phyloP scores from a whole-genome alignment of 30 jellyfish, hydroid and myxozoan species.

The Nemopilema nomurai region DNA sequence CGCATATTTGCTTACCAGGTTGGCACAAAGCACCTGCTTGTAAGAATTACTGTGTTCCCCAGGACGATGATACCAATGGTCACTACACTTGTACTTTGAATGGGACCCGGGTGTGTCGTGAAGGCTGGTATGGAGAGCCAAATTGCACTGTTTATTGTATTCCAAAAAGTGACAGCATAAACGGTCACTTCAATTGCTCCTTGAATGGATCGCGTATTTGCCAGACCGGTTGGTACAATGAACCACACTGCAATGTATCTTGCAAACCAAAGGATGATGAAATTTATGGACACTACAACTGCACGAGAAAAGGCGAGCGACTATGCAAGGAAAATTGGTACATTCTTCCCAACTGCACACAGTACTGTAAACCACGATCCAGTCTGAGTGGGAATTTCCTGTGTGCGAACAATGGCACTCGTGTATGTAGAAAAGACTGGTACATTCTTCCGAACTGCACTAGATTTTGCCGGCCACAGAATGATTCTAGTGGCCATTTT shows the following conservation, averaged over 20 bases:
- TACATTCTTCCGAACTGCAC: constrained; percentile 29
- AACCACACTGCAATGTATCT: constrained; percentile 32
- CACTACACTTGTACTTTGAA: constrained; percentile 57
- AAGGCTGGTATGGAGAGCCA: constrained; percentile 43
- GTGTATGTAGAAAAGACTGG: constrained; percentile 4
- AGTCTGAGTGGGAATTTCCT: constrained; percentile 5
- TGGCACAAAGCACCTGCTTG: constrained; percentile 56
- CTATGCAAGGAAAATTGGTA: constrained; percentile 59
- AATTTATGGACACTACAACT: constrained; percentile 51
- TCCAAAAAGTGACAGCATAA: constrained; percentile 31
- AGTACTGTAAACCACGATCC: constrained; percentile 10
- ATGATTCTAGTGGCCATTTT: constrained; percentile 50
- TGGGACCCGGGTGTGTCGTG: constrained; percentile 55
- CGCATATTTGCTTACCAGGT: constrained; percentile 37
- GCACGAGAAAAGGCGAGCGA: constrained; percentile 34
- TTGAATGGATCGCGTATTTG: constrained; percentile 44
- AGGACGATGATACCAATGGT: constrained; percentile 46
- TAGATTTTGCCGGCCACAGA: constrained; percentile 25
- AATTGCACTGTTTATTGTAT: constrained; percentile 53
- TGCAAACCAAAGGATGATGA: constrained; percentile 45
- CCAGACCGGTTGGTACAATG: constrained; percentile 39
- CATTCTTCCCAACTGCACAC: constrained; percentile 49
- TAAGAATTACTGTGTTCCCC: constrained; percentile 29
- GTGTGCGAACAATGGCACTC: constrained; percentile 29
- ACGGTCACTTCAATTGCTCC: constrained; percentile 56